Percentiles rank a stretch among this genome's conserved stretches.
phyloP scores from a whole-genome alignment of 1,140 invertebrate genomes.

The Thaumetopoea pityocampa region DNA sequence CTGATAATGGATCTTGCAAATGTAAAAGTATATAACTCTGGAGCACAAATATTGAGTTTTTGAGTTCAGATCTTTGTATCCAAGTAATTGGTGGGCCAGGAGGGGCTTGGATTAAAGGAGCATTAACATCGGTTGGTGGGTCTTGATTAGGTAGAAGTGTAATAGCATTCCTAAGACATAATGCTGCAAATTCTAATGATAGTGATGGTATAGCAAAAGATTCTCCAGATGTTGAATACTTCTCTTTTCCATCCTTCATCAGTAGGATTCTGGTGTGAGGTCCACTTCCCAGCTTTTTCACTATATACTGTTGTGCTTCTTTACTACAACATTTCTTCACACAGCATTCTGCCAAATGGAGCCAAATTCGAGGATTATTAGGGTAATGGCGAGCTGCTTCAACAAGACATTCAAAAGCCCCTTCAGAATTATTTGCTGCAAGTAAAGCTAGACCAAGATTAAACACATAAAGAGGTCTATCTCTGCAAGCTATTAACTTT shows the following conservation, averaged over 20 bases:
- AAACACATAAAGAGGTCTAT: constrained; percentile 90
- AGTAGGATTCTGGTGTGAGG: constrained; percentile 62
- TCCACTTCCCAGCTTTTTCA: constrained; percentile 63
- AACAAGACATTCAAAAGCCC: constrained; percentile 95
- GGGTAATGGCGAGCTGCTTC: constrained; percentile 90
- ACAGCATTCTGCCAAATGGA: constrained; percentile 95
- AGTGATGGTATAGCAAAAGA: constrained; percentile 89
- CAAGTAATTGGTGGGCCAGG: constrained; percentile 66
- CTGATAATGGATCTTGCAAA: constrained; percentile 89
- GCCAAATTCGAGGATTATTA: constrained; percentile 93
- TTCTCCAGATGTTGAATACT: constrained; percentile 77
- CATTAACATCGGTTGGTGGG: constrained; percentile 36
- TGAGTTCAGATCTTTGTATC: constrained; percentile 65
- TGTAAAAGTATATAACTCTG: constrained; percentile 91
- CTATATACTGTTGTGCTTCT: constrained; percentile 52
- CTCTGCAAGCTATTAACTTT: constrained; percentile 70
- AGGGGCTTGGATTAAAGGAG: constrained; percentile 56
- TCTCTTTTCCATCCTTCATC: constrained; percentile 62
- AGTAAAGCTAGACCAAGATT: constrained; percentile 93
- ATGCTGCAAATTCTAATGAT: constrained; percentile 91
- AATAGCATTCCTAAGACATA: constrained; percentile 92
- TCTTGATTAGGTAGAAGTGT: constrained; percentile 74
- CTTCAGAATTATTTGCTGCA: constrained; percentile 85
- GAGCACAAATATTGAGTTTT: constrained; percentile 83
- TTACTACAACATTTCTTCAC: constrained; percentile 67